Percentiles rank a stretch among this genome's conserved stretches.
Conservation (phyloP, 2,113 vertebrate species). For the Centropus bengalensis region DNA sequence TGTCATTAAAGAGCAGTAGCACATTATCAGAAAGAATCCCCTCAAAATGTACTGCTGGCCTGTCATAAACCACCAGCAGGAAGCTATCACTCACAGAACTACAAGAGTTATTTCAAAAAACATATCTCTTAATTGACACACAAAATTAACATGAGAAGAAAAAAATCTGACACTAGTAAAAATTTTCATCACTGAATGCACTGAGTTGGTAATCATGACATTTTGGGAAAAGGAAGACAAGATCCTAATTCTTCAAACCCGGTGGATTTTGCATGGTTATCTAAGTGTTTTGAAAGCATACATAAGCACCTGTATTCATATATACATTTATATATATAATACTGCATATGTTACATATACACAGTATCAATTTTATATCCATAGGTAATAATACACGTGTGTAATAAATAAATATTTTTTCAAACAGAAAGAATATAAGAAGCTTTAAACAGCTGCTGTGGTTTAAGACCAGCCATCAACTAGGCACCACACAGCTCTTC, state of each 20-base stretch:
- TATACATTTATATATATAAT: neutral
- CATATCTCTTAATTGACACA: slow-evolving; percentile 51
- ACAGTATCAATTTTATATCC: neutral
- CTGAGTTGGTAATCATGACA: neutral
- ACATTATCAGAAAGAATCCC: slow-evolving; percentile 38
- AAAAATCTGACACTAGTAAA: neutral
- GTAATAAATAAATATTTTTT: neutral
- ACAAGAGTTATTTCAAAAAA: slow-evolving; percentile 39
- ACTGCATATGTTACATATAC: neutral
- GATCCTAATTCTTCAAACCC: neutral
- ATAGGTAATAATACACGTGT: neutral
- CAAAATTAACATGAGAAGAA: slow-evolving; percentile 23
- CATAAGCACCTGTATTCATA: neutral
- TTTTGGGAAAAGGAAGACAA: neutral
- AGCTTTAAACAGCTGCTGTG: neutral
- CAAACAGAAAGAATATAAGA: neutral
- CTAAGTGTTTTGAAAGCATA: neutral
- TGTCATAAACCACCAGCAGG: slow-evolving; percentile 43
- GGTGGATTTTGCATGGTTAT: neutral
- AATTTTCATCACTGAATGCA: neutral
- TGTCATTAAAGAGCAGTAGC: slow-evolving; percentile 43
- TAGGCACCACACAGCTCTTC: too few relatives aligned
- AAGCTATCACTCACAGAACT: slow-evolving; percentile 32
- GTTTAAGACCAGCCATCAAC: too few relatives aligned
- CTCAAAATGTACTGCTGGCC: slow-evolving; percentile 17